Percentiles rank a stretch among this genome's conserved stretches.
Conservation (phyloP, 2,113 vertebrate species). For the Dasyurus viverrinus region DNA sequence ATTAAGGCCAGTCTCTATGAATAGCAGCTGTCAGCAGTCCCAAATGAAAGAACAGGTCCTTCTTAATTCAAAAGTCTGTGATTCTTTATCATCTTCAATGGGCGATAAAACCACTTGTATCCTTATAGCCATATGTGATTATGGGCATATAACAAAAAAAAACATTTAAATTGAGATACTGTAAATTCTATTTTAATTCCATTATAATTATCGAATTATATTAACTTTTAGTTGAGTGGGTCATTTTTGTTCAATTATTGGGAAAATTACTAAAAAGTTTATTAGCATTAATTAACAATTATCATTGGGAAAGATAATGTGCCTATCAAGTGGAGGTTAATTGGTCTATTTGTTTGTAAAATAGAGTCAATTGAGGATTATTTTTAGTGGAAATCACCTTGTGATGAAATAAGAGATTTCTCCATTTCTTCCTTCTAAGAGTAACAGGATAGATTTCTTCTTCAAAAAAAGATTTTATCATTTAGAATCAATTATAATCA, state of each 20-base stretch:
- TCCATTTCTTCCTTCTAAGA: not conserved
- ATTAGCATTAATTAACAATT: not conserved
- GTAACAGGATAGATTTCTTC: not conserved
- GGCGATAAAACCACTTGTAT: not conserved
- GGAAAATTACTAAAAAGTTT: not conserved
- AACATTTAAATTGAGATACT: not conserved
- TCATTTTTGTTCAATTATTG: not conserved
- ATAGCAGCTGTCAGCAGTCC: not conserved
- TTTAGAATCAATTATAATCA: not conserved
- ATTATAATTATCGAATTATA: not conserved
- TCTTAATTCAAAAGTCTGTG: not conserved
- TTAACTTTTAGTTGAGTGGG: not conserved
- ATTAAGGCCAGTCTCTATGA: slow-evolving; percentile 1
- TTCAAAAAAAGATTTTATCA: not conserved
- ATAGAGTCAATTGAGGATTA: not conserved
- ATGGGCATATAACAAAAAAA: not conserved
- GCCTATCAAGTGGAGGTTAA: not conserved
- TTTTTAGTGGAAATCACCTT: not conserved
- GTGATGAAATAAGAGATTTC: not conserved
- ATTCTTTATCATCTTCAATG: not conserved
- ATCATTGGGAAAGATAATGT: not conserved
- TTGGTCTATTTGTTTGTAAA: not conserved
- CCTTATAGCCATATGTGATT: not conserved
- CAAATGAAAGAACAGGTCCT: not conserved
- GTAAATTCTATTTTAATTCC: not conserved